Base-by-base conservation (phyloP, 1,140 invertebrate species). In the Heliothis virescens region DNA sequence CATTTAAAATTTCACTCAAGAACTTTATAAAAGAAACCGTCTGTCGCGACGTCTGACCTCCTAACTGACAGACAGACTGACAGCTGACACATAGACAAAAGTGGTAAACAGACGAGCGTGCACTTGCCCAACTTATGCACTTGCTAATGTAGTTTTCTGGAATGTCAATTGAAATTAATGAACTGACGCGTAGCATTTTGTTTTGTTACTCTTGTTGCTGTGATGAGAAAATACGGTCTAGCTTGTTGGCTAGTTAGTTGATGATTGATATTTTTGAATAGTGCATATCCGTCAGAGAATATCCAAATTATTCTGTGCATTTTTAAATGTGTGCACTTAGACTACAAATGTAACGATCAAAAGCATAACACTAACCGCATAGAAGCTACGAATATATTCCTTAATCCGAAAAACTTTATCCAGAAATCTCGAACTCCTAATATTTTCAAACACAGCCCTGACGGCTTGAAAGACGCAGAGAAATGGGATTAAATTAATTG, bases 401-500 rank as follows among this genome's bases (percentile, higher is more conserved):
- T 41, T 41, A 41, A 41, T 41, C 34, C 34, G 3, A 1, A 41
- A 41, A 9, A 41, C 34, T 9, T 41, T 41, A 41, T 41, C 62
- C 50, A 59, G 55, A 76, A 81, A 29, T 34, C 53, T 69, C 84
- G 34, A 48, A 53, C 13, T 78, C 48, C 52, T 52, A 16, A 76
- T 65, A 57, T 11, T 21, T 41, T 9, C 34, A 9, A 41, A n/a
- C 7, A 3, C 89, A 93, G 67, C 93, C 93, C 91, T 94, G 86
- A 82, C 79, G 81, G 85, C 80, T 82, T 79, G 83, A 86, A 92
- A 94, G 93, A 94, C 91, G 91, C 91, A 90, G 92, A 94, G 92
- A 94, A 94, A 94, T 93, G 90, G 93, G 92, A 94, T 94, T 94
- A 93, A 94, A 94, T 94, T 94, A 94, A 94, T 94, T 94, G 93